A percentile compares a stretch with the other conserved stretches of the same genome.
phyloP scores from a whole-genome alignment of 2,888 invertebrate species.

The Lasioglossum pauxillum region DNA sequence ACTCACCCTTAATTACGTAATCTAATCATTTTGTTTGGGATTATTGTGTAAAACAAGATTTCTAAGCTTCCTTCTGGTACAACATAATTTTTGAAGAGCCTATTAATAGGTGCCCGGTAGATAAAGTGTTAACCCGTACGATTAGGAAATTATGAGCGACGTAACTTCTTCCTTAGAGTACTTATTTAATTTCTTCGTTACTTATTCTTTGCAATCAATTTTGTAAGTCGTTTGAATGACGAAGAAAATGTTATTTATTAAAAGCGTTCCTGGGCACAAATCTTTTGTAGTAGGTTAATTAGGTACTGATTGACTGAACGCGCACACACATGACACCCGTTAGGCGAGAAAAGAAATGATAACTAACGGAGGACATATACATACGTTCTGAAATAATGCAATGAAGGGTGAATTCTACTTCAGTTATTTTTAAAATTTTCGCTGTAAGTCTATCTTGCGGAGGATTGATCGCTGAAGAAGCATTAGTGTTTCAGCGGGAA shows the following conservation, averaged over 20 bases:
- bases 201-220: neutral
- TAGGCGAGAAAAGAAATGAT: too few relatives aligned
- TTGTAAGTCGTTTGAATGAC: neutral
- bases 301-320: neutral
- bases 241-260: too few relatives aligned
- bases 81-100: neutral
- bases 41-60: neutral
- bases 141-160: neutral
- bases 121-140: neutral
- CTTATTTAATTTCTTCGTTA: neutral
- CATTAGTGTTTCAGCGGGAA: too few relatives aligned
- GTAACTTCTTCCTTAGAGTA: too few relatives aligned
- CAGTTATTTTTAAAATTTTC: neutral
- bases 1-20: too few relatives aligned
- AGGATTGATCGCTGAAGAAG: too few relatives aligned
- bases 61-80: neutral
- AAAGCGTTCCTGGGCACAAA: too few relatives aligned
- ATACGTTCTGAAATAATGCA: neutral
- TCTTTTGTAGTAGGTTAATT: too few relatives aligned
- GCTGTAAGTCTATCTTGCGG: neutral
- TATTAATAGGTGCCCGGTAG: neutral
- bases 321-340: neutral
- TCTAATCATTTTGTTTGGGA: too few relatives aligned
- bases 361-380: too few relatives aligned
- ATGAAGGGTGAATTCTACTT: neutral